phyloP scores from a whole-genome alignment of 2,113 vertebrate genomes.

The Arothron firmamentum region DNA sequence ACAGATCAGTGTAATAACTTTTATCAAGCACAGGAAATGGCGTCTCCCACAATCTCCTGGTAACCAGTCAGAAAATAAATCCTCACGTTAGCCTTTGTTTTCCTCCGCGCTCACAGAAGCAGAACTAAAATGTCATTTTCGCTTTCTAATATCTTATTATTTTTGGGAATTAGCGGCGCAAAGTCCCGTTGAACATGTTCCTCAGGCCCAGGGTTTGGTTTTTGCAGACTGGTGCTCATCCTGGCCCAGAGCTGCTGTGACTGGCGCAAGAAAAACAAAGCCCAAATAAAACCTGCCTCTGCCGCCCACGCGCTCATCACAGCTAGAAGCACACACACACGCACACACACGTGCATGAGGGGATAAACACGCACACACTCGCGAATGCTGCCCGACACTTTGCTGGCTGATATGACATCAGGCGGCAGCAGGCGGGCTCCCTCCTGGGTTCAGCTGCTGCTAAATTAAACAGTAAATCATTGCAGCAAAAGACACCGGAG shows the following conservation, averaged over 20 bases:
- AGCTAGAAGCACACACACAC: neutral
- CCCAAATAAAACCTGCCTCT: conserved; percentile 30
- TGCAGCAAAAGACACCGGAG: conserved; percentile 66
- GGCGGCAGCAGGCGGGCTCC: conserved; percentile 45
- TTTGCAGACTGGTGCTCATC: conserved; percentile 19
- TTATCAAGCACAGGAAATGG: conserved; percentile 54
- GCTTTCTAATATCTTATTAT: conserved; percentile 63
- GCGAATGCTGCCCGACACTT: conserved; percentile 37
- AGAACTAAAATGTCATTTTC: conserved; percentile 64
- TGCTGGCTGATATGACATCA: conserved; percentile 62
- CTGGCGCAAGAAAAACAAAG: conserved; percentile 24
- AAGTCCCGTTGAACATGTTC: conserved; percentile 56
- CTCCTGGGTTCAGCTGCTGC: conserved; percentile 56
- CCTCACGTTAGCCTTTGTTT: conserved; percentile 53
- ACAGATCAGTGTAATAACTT: conserved; percentile 63
- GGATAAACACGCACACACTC: conserved; percentile 32
- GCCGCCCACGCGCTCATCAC: conserved; percentile 41
- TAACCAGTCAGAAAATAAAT: conserved; percentile 54
- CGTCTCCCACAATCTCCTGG: conserved; percentile 48
- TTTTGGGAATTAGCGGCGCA: conserved; percentile 54
- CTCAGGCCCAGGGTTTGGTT: conserved; percentile 23
- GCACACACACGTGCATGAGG: conserved; percentile 3
- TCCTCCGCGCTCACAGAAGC: conserved; percentile 42
- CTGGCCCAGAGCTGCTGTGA: conserved; percentile 26
- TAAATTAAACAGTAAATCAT: conserved; percentile 73